These are phyloP conservation scores for Tinea pellionella DNA, from an alignment of 2,888 invertebrate species.

Conservation along the genomic window DNA sequence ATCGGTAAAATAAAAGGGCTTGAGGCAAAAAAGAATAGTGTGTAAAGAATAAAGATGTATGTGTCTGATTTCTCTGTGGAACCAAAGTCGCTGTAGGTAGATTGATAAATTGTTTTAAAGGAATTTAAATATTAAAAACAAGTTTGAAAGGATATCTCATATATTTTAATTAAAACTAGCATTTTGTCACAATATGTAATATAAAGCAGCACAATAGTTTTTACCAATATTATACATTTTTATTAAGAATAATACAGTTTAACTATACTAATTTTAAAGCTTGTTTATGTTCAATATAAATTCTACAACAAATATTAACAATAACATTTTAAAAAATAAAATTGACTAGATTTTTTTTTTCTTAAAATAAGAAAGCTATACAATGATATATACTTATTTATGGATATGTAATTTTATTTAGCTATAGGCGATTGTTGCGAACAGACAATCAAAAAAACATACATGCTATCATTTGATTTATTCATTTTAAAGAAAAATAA, in stretches of 20 bases:
- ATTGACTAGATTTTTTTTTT: not conserved
- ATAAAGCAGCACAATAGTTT: not conserved
- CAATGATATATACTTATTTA: not conserved
- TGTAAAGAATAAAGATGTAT: no score
- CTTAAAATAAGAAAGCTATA: not conserved
- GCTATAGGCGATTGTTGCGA: no score
- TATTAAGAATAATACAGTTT: not conserved
- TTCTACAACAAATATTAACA: not conserved
- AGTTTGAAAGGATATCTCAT: not conserved
- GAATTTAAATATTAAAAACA: not conserved
- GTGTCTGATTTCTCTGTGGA: no score
- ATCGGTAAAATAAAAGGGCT: no score
- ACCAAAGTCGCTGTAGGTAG: no score
- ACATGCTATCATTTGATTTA: no score
- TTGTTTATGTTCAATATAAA: not conserved
- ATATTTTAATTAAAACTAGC: not conserved
- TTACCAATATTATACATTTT: not conserved
- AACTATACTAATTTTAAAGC: conserved; percentile 4
- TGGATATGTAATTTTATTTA: not conserved
- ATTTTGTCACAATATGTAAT: conserved; percentile 1
- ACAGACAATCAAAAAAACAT: no score
- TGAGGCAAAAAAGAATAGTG: no score
- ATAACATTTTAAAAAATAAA: no score
- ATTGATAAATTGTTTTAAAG: not conserved
- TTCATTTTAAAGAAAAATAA: no score